A percentile compares a stretch with the other conserved stretches of the same genome.
Conservation (phyloP, 2,888 invertebrate species). For the Hipparchia sbordonii region DNA sequence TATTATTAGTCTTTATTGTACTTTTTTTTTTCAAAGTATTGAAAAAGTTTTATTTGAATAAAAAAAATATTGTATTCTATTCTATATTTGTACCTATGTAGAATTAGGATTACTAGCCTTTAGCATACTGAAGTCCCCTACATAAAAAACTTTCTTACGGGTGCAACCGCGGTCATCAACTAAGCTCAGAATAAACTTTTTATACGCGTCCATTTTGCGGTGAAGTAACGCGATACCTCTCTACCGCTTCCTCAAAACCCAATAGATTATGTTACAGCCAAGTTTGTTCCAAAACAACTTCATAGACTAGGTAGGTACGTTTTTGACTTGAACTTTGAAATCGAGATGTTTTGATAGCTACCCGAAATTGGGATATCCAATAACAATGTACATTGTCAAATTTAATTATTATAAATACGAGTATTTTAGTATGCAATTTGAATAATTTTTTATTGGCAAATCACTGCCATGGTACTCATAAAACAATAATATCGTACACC, state of each 20-base stretch:
- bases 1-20: too few relatives aligned
- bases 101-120: too few relatives aligned
- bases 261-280: constrained; percentile 44
- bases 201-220: constrained; percentile 34
- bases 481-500: too few relatives aligned
- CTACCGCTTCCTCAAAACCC: constrained; percentile 54
- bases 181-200: constrained; percentile 10
- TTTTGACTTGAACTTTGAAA: constrained; percentile 24
- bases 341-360: constrained; percentile 32
- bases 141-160: not conserved
- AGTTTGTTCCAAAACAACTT: constrained; percentile 23
- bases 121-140: not conserved
- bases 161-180: not conserved
- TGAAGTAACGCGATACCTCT: constrained; percentile 44
- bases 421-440: too few relatives aligned
- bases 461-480: too few relatives aligned
- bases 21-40: too few relatives aligned
- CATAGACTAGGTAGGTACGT: not conserved
- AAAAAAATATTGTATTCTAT: too few relatives aligned
- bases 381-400: not conserved
- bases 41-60: too few relatives aligned
- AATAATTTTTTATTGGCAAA: not conserved
- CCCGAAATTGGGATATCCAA: constrained; percentile 7
- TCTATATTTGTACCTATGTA: too few relatives aligned
- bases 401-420: too few relatives aligned